phyloP scores from a whole-genome alignment of 1,140 invertebrate species.

The Calephelis nemesis region DNA sequence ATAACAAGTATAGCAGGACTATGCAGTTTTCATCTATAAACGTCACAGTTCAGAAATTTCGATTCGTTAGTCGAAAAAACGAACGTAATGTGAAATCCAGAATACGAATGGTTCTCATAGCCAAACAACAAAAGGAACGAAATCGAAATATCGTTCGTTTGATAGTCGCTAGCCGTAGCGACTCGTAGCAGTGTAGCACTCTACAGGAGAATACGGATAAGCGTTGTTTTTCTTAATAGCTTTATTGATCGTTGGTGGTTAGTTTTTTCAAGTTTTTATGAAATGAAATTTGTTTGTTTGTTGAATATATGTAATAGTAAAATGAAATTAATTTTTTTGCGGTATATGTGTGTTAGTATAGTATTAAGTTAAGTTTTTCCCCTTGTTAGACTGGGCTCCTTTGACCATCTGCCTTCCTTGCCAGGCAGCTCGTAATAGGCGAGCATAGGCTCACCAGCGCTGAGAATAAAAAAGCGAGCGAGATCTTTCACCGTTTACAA shows the following conservation, averaged over 20 bases:
- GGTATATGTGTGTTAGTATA: too few relatives aligned
- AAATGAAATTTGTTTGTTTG: too few relatives aligned
- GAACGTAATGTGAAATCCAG: conserved; percentile 65
- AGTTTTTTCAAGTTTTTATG: neutral
- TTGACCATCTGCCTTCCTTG: too few relatives aligned
- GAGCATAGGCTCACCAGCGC: too few relatives aligned
- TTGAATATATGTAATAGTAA: too few relatives aligned
- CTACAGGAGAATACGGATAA: conserved; percentile 32
- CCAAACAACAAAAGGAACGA: conserved; percentile 67
- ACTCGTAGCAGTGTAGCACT: conserved; percentile 31
- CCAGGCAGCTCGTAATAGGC: too few relatives aligned
- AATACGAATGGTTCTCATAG: conserved; percentile 65
- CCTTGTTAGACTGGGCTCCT: too few relatives aligned
- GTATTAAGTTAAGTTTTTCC: too few relatives aligned
- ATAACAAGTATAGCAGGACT: too few relatives aligned
- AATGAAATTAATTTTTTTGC: too few relatives aligned
- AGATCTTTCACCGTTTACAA: too few relatives aligned
- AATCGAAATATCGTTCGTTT: conserved; percentile 68
- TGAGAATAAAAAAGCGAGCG: too few relatives aligned
- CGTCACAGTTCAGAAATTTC: conserved; percentile 58
- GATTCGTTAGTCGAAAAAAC: conserved; percentile 68
- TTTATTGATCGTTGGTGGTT: conserved; percentile 45
- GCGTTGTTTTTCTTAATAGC: conserved; percentile 54
- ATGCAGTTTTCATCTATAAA: conserved; percentile 39
- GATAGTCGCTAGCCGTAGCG: conserved; percentile 27